A percentile compares a stretch with the other conserved stretches of the same genome.
Conservation (phyloP, 2,888 invertebrate genomes). For the Galerucella pusilla region DNA sequence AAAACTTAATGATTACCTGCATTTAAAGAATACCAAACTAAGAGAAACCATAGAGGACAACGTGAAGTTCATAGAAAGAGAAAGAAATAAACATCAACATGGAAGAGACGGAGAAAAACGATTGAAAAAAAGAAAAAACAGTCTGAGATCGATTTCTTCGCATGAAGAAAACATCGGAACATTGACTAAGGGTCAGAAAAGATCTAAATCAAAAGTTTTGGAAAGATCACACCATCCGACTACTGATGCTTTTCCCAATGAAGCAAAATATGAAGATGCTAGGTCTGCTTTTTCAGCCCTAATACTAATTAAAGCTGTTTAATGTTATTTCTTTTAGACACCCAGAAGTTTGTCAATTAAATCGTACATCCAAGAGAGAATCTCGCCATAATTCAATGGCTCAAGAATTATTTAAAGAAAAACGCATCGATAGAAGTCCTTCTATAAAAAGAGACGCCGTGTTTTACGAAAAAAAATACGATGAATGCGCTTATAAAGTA, state of each 20-base stretch:
- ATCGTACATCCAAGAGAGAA: not conserved
- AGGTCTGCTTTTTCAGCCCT: not conserved
- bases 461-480: not conserved
- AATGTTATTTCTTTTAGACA: not conserved
- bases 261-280: not conserved
- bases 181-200: not conserved
- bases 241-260: not conserved
- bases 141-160: not conserved
- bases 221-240: not conserved
- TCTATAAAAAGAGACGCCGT: not conserved
- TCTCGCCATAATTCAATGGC: not conserved
- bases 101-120: not conserved
- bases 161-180: not conserved
- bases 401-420: not conserved
- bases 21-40: slow-evolving; percentile 20
- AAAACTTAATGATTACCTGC: slow-evolving; percentile 41
- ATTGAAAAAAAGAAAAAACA: not conserved
- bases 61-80: not conserved
- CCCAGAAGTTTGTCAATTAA: not conserved
- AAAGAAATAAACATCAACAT: slow-evolving; percentile 8
- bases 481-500: not conserved
- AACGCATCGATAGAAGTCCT: not conserved
- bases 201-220: not conserved
- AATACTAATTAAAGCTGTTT: not conserved
- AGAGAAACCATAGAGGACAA: slow-evolving; percentile 19